A percentile compares a stretch with the other conserved stretches of the same genome.
Conservation (phyloP, 2,797 vertebrate genomes). For the Lepidocolaptes lacrymiger region DNA sequence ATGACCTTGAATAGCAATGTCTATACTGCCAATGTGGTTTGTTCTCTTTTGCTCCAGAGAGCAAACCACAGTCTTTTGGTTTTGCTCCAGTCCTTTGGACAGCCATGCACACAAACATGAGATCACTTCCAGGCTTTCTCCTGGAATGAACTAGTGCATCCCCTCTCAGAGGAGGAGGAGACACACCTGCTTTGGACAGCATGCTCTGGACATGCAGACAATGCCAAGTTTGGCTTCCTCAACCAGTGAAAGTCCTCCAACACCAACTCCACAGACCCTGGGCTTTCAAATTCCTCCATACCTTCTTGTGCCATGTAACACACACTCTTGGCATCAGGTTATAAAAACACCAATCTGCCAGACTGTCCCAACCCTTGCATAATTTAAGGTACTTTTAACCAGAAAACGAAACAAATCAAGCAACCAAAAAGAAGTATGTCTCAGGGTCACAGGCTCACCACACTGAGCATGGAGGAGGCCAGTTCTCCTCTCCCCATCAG, state of each 20-base stretch:
- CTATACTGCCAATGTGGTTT: background rate
- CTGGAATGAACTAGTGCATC: background rate
- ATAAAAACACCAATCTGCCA: background rate
- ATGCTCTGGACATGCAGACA: background rate
- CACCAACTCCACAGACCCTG: background rate
- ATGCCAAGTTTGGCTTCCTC: background rate
- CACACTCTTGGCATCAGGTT: background rate
- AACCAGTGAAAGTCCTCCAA: background rate
- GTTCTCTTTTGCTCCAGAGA: background rate
- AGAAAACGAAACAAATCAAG: background rate
- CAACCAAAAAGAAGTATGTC: background rate
- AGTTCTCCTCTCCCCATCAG: background rate
- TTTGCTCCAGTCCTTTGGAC: background rate
- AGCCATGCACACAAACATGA: background rate
- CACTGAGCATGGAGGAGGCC: background rate
- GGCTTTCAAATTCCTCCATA: background rate
- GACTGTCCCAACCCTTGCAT: background rate
- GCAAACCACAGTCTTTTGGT: background rate
- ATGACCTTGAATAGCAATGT: background rate
- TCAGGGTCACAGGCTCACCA: background rate
- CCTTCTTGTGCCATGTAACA: background rate
- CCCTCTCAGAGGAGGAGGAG: background rate
- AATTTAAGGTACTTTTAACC: background rate
- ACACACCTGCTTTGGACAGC: background rate
- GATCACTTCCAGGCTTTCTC: background rate